A percentile compares a stretch with the other conserved stretches of the same genome.
Evolutionary conservation across 1,140 invertebrate species (phyloP).

Genomic region (Zophobas morio): DNA sequence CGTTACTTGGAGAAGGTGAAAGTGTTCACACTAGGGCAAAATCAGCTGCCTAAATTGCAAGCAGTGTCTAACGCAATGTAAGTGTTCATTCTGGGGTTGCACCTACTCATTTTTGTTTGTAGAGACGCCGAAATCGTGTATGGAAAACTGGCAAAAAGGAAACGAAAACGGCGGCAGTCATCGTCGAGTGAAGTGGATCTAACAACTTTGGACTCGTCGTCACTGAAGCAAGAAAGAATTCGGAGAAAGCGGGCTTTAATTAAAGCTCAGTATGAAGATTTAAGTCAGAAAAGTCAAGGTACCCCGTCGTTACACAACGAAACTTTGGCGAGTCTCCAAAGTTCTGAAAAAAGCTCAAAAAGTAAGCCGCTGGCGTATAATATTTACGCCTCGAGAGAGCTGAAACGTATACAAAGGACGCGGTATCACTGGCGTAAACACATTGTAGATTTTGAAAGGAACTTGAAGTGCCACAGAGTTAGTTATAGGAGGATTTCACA

Average conservation of each 20-base stretch:
- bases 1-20: conserved; percentile 74
- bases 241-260: conserved; percentile 64
- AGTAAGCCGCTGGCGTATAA: conserved; percentile 62
- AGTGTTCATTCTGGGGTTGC: conserved; percentile 49
- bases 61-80: conserved; percentile 69
- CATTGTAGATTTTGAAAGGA: conserved; percentile 52
- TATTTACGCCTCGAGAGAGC: conserved; percentile 64
- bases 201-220: conserved; percentile 51
- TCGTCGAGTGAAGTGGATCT: conserved; percentile 43
- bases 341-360: conserved; percentile 53
- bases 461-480: conserved; percentile 63
- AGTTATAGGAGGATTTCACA: conserved; percentile 61
- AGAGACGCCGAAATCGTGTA: conserved; percentile 73
- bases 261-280: conserved; percentile 67
- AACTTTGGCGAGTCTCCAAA: conserved; percentile 65
- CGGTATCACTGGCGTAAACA: conserved; percentile 63
- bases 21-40: conserved; percentile 69
- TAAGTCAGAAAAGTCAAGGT: conserved; percentile 64
- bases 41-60: conserved; percentile 71
- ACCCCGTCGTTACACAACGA: conserved; percentile 63
- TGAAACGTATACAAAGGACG: conserved; percentile 58
- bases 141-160: conserved; percentile 65
- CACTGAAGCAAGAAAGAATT: conserved; percentile 60
- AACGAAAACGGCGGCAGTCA: conserved; percentile 56
- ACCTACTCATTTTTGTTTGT: conserved; percentile 53